Percentiles rank a stretch among this genome's conserved stretches.
Evolutionary conservation across 2,797 vertebrate genomes (phyloP).

Genomic region (Syncerus caffer): DNA sequence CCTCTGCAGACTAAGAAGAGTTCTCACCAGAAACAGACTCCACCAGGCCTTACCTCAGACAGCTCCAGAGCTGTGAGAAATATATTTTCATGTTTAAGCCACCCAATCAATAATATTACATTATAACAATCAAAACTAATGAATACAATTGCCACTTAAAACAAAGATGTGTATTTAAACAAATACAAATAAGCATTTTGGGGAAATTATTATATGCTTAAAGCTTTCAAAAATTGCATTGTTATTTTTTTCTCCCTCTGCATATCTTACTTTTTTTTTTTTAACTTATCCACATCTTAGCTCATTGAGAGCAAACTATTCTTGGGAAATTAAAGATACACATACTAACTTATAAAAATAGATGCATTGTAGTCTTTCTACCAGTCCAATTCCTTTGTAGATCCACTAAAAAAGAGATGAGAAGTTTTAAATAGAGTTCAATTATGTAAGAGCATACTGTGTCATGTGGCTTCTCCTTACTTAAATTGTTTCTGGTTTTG

Average conservation of each 20-base stretch:
- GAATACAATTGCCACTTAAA: not conserved
- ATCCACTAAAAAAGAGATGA: not conserved
- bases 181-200: not conserved
- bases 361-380: not conserved
- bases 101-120: not conserved
- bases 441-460: not conserved
- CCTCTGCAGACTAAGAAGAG: not conserved
- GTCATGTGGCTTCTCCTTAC: not conserved
- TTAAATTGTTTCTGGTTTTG: not conserved
- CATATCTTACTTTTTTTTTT: not conserved
- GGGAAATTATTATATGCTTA: not conserved
- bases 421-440: not conserved
- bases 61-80: not conserved
- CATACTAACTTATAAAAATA: not conserved
- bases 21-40: not conserved
- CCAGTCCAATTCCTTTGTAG: not conserved
- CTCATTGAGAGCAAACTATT: not conserved
- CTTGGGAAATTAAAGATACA: not conserved
- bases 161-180: not conserved
- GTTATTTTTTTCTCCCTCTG: not conserved
- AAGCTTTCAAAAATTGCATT: not conserved
- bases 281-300: not conserved
- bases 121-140: not conserved
- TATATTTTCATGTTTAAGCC: not conserved
- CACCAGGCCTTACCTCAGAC: not conserved